Conservation (phyloP, 2,888 invertebrate genomes). For the Uropetala carovei region DNA sequence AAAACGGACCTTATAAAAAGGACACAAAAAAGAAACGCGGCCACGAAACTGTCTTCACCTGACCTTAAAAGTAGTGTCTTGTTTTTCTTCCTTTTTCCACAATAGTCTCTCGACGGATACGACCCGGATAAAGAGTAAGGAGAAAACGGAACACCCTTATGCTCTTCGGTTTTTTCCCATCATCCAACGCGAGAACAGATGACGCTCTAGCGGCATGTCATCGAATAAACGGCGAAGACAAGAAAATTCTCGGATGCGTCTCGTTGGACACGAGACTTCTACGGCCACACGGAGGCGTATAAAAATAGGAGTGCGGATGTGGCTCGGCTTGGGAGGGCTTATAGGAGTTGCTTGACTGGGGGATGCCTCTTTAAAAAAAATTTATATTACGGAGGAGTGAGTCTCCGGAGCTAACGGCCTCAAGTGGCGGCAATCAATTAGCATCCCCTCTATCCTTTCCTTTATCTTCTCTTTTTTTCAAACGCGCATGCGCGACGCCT, state of each 20-base stretch:
- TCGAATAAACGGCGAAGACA: not conserved
- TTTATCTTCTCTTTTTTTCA: not conserved
- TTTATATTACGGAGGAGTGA: not conserved
- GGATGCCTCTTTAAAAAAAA: not conserved
- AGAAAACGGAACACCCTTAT: not conserved
- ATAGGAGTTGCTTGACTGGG: not conserved
- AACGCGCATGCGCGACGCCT: not conserved
- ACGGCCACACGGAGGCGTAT: not conserved
- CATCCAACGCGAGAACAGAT: not conserved
- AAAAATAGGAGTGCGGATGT: not conserved
- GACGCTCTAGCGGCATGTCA: not conserved
- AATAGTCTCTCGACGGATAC: too few relatives aligned
- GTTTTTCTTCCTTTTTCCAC: not conserved
- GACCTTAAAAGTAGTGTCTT: not conserved
- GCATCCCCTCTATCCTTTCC: not conserved
- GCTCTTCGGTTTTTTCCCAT: not conserved
- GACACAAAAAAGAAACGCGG: not conserved
- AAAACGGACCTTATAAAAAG: not conserved
- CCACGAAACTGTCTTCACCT: constrained; percentile 8
- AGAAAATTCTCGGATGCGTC: not conserved
- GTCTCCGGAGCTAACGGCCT: not conserved
- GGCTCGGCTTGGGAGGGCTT: not conserved
- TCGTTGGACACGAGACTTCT: not conserved
- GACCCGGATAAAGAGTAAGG: not conserved
- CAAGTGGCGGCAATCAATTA: constrained; percentile 40